A percentile compares a stretch with the other conserved stretches of the same genome.
These are phyloP conservation scores for Gadus macrocephalus DNA, from an alignment of 2,113 vertebrate genomes.

Conservation along the genomic window DNA sequence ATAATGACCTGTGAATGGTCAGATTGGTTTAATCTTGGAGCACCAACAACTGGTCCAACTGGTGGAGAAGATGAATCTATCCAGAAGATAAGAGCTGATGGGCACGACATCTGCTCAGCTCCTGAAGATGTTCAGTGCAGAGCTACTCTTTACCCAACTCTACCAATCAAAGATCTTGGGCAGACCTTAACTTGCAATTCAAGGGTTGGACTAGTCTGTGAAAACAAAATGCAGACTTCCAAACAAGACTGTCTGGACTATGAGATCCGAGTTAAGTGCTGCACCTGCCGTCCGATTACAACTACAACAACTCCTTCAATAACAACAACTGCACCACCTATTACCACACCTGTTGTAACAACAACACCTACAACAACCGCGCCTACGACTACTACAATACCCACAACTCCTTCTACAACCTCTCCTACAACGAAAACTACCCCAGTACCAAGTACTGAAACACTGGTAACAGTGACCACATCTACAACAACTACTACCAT, in stretches of 20 bases:
- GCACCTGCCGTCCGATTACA: background rate
- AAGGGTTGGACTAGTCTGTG: slow-evolving; percentile 44
- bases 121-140: slow-evolving; percentile 13
- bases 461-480: background rate
- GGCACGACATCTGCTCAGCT: background rate
- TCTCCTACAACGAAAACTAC: background rate
- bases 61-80: slow-evolving; percentile 31
- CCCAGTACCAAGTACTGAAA: background rate
- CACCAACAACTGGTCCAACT: slow-evolving; percentile 15
- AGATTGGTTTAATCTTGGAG: slow-evolving; percentile 23
- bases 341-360: background rate
- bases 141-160: background rate
- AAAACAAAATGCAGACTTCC: slow-evolving; percentile 48
- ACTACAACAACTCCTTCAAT: background rate
- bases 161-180: slow-evolving; percentile 17
- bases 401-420: background rate
- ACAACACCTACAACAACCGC: background rate
- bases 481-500: background rate
- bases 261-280: slow-evolving; percentile 33
- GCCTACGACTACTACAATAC: background rate
- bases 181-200: slow-evolving; percentile 36
- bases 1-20: slow-evolving; percentile 17
- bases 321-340: background rate
- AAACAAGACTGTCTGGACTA: slow-evolving; percentile 50
- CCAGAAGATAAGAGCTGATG: slow-evolving; percentile 6